These are phyloP conservation scores for Trinorchestia longiramus DNA, from an alignment of 1,140 invertebrate genomes.

Conservation along the genomic window DNA sequence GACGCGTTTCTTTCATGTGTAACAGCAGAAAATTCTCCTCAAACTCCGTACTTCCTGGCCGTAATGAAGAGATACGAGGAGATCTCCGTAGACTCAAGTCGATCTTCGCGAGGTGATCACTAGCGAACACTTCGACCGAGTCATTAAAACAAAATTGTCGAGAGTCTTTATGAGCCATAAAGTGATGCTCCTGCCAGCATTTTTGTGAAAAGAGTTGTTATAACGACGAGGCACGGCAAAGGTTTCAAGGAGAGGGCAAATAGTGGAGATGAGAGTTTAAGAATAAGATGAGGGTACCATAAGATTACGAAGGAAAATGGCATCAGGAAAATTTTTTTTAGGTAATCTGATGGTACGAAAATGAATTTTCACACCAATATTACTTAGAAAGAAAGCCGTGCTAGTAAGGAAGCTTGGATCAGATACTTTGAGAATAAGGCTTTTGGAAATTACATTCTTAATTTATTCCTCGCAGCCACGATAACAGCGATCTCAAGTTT, in stretches of 20 bases:
- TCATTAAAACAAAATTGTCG: slow-evolving; percentile 47
- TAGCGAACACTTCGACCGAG: neutral
- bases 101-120: neutral
- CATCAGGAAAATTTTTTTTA: neutral
- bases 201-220: slow-evolving; percentile 37
- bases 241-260: neutral
- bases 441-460: too few species aligned
- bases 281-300: neutral
- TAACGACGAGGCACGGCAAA: neutral
- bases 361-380: neutral
- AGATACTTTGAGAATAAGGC: too few species aligned
- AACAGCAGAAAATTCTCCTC: too few species aligned
- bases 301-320: too few species aligned
- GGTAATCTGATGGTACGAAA: neutral
- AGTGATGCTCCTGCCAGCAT: neutral
- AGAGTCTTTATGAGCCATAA: slow-evolving; percentile 30
- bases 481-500: too few species aligned
- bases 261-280: neutral
- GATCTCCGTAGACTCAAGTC: slow-evolving; percentile 8
- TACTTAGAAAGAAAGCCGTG: too few species aligned
- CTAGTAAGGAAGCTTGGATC: too few species aligned
- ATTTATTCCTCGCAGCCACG: too few species aligned
- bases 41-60: neutral
- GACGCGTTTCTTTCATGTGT: too few species aligned
- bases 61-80: slow-evolving; percentile 8